Evolutionary conservation across 2,797 vertebrate genomes (phyloP).

Genomic region (Silurus lanzhouensis): DNA sequence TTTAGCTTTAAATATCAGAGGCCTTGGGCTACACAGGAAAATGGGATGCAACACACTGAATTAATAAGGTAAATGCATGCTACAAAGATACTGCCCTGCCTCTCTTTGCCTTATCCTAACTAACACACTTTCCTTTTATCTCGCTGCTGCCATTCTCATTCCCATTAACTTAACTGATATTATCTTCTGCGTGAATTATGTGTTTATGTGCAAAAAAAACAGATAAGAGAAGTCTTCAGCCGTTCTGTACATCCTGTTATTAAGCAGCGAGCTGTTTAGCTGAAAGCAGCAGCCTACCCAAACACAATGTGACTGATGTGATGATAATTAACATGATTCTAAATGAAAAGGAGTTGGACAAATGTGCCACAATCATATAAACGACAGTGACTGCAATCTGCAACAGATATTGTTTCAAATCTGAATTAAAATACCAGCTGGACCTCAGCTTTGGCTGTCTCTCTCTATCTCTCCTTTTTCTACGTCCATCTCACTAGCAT

Average conservation of each 20-base stretch:
- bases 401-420: conserved; percentile 47
- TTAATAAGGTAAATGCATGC: conserved; percentile 60
- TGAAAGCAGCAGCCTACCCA: conserved; percentile 20
- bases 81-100: conserved; percentile 46
- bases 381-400: conserved; percentile 31
- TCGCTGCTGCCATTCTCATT: conserved; percentile 7
- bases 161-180: conserved; percentile 1
- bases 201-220: conserved; percentile 1
- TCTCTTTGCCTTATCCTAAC: conserved; percentile 22
- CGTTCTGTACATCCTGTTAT: conserved; percentile 34
- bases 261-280: conserved; percentile 35
- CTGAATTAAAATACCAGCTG: conserved; percentile 54
- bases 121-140: conserved; percentile 15
- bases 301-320: conserved; percentile 35
- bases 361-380: conserved; percentile 43
- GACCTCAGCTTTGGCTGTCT: conserved; percentile 43
- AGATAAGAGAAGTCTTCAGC: background rate
- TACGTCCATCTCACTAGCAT: conserved; percentile 26
- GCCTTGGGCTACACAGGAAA: conserved; percentile 59
- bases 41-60: conserved; percentile 59
- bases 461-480: conserved; percentile 24
- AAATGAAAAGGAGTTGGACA: conserved; percentile 44
- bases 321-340: conserved; percentile 40
- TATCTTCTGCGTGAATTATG: conserved; percentile 5
- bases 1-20: conserved; percentile 62